These are phyloP conservation scores for Serranus cabrilla DNA, from an alignment of 2,797 vertebrate species.

Conservation along the genomic window DNA sequence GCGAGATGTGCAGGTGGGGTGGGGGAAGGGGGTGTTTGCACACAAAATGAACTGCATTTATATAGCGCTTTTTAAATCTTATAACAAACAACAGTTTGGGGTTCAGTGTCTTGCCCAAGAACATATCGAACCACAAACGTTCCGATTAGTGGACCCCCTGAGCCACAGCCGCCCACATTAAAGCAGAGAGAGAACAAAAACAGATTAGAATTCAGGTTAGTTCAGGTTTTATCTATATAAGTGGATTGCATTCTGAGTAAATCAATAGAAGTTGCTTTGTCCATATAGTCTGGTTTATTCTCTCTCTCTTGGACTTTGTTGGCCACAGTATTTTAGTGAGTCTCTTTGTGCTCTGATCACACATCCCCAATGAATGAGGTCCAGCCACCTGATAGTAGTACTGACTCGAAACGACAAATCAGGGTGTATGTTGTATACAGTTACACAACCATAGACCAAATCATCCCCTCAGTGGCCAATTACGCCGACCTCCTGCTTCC, in stretches of 20 bases:
- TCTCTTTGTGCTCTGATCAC: conserved; percentile 21
- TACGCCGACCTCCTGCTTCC: conserved; percentile 55
- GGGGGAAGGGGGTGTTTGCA: too few species aligned
- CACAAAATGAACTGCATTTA: too few species aligned
- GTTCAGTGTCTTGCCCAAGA: too few species aligned
- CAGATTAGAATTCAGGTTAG: neutral
- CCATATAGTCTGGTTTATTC: neutral
- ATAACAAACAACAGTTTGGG: too few species aligned
- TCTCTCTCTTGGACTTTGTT: neutral
- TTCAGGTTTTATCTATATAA: neutral
- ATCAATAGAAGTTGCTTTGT: neutral
- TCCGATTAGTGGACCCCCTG: too few species aligned
- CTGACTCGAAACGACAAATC: conserved; percentile 38
- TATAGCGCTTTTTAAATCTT: too few species aligned
- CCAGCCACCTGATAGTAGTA: conserved; percentile 4
- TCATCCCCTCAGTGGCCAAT: conserved; percentile 77
- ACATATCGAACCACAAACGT: too few species aligned
- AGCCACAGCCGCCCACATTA: neutral
- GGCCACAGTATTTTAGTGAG: neutral
- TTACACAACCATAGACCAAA: conserved; percentile 53
- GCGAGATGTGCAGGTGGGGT: too few species aligned
- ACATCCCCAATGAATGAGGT: conserved; percentile 32
- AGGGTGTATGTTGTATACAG: conserved; percentile 23
- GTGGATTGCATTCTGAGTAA: neutral
- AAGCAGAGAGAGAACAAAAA: neutral